Evolutionary conservation across 2,888 invertebrate species (phyloP).

Genomic region (Orthonevra nobilis): DNA sequence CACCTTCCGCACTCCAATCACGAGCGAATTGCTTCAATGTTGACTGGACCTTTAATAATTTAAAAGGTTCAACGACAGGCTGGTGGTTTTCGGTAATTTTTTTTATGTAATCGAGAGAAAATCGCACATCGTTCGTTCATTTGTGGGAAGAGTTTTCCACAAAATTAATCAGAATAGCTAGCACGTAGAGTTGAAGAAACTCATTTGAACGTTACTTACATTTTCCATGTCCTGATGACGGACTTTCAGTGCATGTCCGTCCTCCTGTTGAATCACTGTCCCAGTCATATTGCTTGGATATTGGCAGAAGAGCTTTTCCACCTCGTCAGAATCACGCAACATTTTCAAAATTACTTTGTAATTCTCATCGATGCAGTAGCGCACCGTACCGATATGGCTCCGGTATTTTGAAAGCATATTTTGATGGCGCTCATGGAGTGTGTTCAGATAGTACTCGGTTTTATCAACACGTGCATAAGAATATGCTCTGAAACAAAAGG

Average conservation of each 20-base stretch:
- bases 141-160: slow-evolving; percentile 53
- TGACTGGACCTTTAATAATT: slow-evolving; percentile 88
- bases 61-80: slow-evolving; percentile 78
- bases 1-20: slow-evolving; percentile 96
- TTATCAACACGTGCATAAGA: slow-evolving; percentile 88
- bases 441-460: slow-evolving; percentile 87
- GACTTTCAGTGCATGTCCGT: slow-evolving; percentile 73
- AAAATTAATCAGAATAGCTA: slow-evolving; percentile 43
- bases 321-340: slow-evolving; percentile 80
- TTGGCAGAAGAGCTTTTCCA: slow-evolving; percentile 83
- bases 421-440: slow-evolving; percentile 88
- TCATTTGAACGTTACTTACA: slow-evolving; percentile 73
- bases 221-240: slow-evolving; percentile 78
- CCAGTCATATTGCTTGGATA: slow-evolving; percentile 57
- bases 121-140: slow-evolving; percentile 48
- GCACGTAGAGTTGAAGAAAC: not conserved
- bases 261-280: slow-evolving; percentile 88
- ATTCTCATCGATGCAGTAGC: slow-evolving; percentile 88
- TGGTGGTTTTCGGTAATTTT: slow-evolving; percentile 68
- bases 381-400: slow-evolving; percentile 87
- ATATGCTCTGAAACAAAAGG: slow-evolving; percentile 83
- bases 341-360: slow-evolving; percentile 81
- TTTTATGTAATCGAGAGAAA: slow-evolving; percentile 59
- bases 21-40: slow-evolving; percentile 97
- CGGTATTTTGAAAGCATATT: slow-evolving; percentile 87